Evolutionary conservation across 2,888 invertebrate genomes (phyloP), one percentile per base, ranked within the genome.

Genomic region (Palloptera scutellata): DNA sequence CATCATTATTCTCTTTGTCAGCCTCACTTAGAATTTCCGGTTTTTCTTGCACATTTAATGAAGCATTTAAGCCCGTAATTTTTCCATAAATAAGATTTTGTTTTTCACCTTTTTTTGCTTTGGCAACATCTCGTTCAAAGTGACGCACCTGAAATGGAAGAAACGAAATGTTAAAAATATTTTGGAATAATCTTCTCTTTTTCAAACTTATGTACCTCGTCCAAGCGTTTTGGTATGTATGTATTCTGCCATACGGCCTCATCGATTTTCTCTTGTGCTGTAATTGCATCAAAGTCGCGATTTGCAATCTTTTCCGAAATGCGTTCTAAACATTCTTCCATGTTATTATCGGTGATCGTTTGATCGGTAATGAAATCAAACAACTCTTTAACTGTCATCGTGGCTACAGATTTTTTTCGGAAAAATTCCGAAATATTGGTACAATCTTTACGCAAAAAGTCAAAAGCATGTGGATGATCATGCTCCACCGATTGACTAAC

Each of bases 401-500:
- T 95, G n/a, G 92, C 92, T 0, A 98, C 96, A 30, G 92, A 91
- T 74, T 91, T 91, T 79, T 94, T 96, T 64, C 91, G 90, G 83
- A 98, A 99, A 86, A 92, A 98, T 69, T 96, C 95, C 73, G 89
- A 88, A 66, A 98, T 91, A 84, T 98, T 99, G 20, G 91, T 92
- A 81, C 97, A 96, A 86, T 99, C 98, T 82, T 94, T 97, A 68
- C 97, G 88, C 58, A 99, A 87, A 84, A 99, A 99, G 71, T 97
- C 95, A 73, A 96, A 89, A 0, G 98, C 95, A 84, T 94, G 92
- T 0, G 97, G 97, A 88, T 99, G 98, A 83, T 98, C 97, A 83
- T 97, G 97, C 85, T 98, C 98, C 0, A 99, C 98, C 0, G 98
- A 94, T 82, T 99, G 99, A 0, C 98, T 98, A 0, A 99, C 98